A percentile compares a stretch with the other conserved stretches of the same genome.
phyloP scores from a whole-genome alignment of 2,888 invertebrate genomes.

The Mimachlamys varia region DNA sequence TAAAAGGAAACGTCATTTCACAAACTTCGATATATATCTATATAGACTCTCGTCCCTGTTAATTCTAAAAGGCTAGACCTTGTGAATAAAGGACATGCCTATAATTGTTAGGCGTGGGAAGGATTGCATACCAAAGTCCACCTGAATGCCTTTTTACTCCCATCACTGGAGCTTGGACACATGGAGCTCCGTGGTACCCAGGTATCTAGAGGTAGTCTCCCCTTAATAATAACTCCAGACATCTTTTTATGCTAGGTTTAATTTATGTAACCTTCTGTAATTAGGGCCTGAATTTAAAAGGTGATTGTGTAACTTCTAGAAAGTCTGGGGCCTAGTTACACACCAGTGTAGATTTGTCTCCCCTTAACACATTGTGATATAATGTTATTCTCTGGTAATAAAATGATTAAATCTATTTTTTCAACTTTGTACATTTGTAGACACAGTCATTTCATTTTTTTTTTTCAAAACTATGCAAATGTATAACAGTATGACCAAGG shows the following conservation, averaged over 20 bases:
- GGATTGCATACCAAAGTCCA: background rate
- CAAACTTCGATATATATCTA: background rate
- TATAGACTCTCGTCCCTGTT: background rate
- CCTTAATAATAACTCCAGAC: background rate
- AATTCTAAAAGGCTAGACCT: background rate
- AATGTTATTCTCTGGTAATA: background rate
- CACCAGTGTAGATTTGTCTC: background rate
- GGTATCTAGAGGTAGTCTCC: background rate
- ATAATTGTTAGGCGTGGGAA: constrained; percentile 4
- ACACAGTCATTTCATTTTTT: background rate
- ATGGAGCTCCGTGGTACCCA: background rate
- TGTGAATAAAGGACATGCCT: background rate
- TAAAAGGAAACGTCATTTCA: background rate
- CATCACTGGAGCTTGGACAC: background rate
- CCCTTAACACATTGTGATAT: constrained; percentile 31
- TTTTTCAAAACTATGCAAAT: constrained; percentile 12
- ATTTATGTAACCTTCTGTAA: background rate
- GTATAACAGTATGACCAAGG: background rate
- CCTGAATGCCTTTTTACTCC: background rate
- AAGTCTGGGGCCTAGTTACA: background rate
- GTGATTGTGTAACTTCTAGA: background rate
- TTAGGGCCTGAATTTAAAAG: background rate
- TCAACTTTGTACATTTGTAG: constrained; percentile 34
- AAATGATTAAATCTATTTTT: constrained; percentile 16
- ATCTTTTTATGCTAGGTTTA: background rate